Percentiles rank a stretch among this genome's conserved stretches.
Conservation (phyloP, 2,113 vertebrate species). For the Crotophaga sulcirostris region DNA sequence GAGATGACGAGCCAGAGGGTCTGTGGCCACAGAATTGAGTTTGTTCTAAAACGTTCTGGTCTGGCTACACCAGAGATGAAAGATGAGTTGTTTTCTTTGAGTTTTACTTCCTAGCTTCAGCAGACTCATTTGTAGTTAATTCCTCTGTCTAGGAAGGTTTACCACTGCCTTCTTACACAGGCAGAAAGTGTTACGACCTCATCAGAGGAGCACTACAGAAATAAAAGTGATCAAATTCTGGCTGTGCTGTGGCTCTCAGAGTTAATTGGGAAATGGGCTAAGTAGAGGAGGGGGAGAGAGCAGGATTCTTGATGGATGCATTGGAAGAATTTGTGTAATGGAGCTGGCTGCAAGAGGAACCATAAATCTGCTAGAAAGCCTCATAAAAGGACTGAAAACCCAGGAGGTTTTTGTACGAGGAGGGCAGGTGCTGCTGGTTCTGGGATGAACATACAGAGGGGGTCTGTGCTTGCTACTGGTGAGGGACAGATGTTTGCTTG, state of each 20-base stretch:
- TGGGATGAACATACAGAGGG: not conserved
- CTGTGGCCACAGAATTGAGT: not conserved
- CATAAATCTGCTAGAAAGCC: slow-evolving; percentile 12
- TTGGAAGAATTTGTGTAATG: not conserved
- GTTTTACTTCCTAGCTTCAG: not conserved
- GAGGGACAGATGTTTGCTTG: not conserved
- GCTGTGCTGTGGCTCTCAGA: not conserved
- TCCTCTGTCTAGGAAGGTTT: not conserved
- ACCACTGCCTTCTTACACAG: not conserved
- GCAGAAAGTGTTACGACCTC: not conserved
- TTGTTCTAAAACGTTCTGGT: not conserved
- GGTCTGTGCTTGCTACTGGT: not conserved
- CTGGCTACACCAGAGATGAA: not conserved
- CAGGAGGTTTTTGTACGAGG: not conserved
- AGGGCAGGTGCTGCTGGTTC: not conserved
- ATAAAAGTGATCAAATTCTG: not conserved
- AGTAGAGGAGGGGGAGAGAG: not conserved
- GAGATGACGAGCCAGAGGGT: not conserved
- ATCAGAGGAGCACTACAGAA: not conserved
- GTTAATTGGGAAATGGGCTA: not conserved
- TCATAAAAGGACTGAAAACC: not conserved
- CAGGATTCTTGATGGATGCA: not conserved
- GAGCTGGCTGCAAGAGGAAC: not conserved
- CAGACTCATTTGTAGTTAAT: not conserved
- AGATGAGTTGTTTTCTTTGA: not conserved